phyloP scores from a whole-genome alignment of 1,140 invertebrate genomes.

The Megathymus violae region DNA sequence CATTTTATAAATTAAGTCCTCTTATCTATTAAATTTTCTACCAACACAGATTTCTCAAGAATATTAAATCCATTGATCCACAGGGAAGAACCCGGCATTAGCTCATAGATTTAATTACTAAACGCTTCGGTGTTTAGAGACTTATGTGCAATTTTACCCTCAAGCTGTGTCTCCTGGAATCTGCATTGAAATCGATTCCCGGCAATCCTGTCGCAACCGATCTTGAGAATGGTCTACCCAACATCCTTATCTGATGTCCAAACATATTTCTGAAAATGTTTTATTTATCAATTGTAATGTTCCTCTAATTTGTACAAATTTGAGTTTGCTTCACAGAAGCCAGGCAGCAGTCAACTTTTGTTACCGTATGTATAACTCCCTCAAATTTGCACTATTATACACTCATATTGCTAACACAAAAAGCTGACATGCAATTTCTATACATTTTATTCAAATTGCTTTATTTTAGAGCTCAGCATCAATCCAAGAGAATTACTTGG shows the following conservation, averaged over 20 bases:
- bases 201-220: conserved; percentile 77
- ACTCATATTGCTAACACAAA: conserved; percentile 71
- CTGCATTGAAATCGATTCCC: conserved; percentile 74
- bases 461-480: conserved; percentile 42
- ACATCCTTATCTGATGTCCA: conserved; percentile 79
- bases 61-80: conserved; percentile 6
- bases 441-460: conserved; percentile 40
- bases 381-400: conserved; percentile 59
- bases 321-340: conserved; percentile 60
- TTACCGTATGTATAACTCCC: conserved; percentile 51
- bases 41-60: not conserved
- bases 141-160: conserved; percentile 55
- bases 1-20: no score
- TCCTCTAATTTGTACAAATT: conserved; percentile 46
- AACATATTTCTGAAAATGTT: conserved; percentile 76
- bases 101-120: conserved; percentile 28
- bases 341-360: conserved; percentile 68
- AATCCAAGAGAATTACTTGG: conserved; percentile 24
- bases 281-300: conserved; percentile 38
- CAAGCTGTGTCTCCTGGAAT: conserved; percentile 75
- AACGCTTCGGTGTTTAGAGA: conserved; percentile 23
- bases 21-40: not conserved
- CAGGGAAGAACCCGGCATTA: conserved; percentile 4
- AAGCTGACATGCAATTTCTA: conserved; percentile 75
- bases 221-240: conserved; percentile 78